Percentiles rank a stretch among this genome's conserved stretches.
Evolutionary conservation across 2,797 vertebrate genomes (phyloP).

Genomic region (Apodemus agrarius): DNA sequence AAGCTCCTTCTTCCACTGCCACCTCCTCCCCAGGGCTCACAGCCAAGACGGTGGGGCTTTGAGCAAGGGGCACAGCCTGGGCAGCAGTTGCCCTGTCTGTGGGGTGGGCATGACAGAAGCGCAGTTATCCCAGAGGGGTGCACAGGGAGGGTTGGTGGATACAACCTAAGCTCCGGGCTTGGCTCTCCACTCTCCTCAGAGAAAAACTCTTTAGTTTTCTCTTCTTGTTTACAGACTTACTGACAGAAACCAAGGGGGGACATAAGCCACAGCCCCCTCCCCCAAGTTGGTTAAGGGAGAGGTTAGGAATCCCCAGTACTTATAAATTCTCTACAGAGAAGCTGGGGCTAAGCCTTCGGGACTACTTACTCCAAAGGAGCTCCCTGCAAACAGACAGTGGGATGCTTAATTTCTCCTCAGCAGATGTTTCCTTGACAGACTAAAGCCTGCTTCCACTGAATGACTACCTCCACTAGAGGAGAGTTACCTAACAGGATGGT

Average conservation of each 20-base stretch:
- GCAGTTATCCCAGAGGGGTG: background rate
- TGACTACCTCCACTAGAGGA: conserved; percentile 23
- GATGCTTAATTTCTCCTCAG: conserved; percentile 55
- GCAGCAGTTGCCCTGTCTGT: background rate
- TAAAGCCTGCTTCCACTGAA: conserved; percentile 22
- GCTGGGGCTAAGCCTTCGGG: background rate
- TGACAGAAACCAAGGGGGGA: background rate
- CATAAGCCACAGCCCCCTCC: no score
- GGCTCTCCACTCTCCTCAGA: background rate
- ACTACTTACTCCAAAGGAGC: background rate
- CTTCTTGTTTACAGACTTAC: background rate
- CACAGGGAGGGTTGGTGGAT: background rate
- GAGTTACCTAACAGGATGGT: conserved; percentile 59
- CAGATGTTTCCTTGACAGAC: background rate
- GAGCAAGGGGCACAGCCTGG: background rate
- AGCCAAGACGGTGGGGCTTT: background rate
- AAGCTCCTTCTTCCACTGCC: background rate
- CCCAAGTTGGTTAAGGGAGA: background rate
- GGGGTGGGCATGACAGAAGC: background rate
- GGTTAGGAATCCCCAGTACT: background rate
- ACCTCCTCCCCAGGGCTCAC: background rate
- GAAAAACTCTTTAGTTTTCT: background rate
- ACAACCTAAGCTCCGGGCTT: background rate
- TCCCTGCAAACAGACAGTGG: background rate
- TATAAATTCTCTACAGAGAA: background rate